These are phyloP conservation scores for Pristiophorus japonicus DNA, from an alignment of 2,113 vertebrate species.

Conservation along the genomic window DNA sequence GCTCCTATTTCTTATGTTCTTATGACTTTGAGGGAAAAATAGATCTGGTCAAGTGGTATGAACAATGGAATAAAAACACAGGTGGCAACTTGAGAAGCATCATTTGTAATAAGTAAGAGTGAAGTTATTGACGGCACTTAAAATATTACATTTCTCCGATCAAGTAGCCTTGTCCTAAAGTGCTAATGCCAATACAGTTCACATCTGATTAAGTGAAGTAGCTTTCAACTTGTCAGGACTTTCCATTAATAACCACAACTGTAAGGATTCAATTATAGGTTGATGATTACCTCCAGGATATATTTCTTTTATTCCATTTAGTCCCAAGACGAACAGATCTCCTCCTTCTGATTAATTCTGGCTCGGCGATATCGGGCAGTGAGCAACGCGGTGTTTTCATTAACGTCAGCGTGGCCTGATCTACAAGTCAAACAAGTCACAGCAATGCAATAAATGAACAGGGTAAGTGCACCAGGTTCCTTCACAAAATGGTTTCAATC, in stretches of 20 bases:
- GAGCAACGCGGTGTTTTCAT: conserved; percentile 96
- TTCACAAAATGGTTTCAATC: not conserved
- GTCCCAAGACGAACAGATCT: conserved; percentile 55
- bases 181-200: not conserved
- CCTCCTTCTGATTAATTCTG: conserved; percentile 53
- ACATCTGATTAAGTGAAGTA: not conserved
- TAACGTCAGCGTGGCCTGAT: conserved; percentile 76
- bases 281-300: conserved; percentile 84
- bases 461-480: no score
- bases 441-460: not conserved
- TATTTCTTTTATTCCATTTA: conserved; percentile 87
- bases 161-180: not conserved
- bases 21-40: not conserved
- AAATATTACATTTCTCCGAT: not conserved
- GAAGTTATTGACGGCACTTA: not conserved
- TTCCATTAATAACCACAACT: not conserved
- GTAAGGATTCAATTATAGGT: not conserved
- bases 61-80: not conserved
- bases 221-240: not conserved
- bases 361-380: conserved; percentile 67
- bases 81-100: not conserved
- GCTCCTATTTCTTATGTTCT: no score
- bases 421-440: conserved; percentile 49
- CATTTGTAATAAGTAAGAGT: not conserved
- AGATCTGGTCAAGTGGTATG: not conserved